Conservation (phyloP, 2,888 invertebrate genomes). For the Synanthedon myopaeformis region DNA sequence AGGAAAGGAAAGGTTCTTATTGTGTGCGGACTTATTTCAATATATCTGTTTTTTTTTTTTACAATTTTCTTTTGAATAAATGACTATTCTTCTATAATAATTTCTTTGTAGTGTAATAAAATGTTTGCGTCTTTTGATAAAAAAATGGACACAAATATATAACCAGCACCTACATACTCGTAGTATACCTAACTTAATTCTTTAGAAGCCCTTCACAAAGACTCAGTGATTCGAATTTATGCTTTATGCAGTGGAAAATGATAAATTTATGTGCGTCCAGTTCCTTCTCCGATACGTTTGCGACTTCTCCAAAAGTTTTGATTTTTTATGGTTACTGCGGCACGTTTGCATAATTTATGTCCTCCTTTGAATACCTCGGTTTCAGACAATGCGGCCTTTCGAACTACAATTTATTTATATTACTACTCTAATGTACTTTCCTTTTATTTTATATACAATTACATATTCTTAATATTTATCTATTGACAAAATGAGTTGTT, state of each 20-base stretch:
- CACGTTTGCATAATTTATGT: conserved; percentile 56
- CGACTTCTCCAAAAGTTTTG: conserved; percentile 33
- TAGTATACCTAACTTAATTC: not conserved
- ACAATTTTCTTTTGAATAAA: too few species aligned
- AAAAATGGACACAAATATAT: too few species aligned
- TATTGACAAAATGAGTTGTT: too few species aligned
- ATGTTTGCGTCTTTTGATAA: too few species aligned
- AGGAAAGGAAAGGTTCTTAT: conserved; percentile 32
- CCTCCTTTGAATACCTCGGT: not conserved
- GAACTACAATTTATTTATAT: not conserved
- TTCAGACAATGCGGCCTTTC: not conserved
- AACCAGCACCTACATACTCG: too few species aligned
- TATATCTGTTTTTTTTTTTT: not conserved
- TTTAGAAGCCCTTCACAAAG: conserved; percentile 27
- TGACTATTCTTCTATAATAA: too few species aligned
- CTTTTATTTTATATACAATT: too few species aligned
- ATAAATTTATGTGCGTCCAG: conserved; percentile 67
- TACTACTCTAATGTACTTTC: not conserved
- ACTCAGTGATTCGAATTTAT: conserved; percentile 65
- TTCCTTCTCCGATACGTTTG: conserved; percentile 47
- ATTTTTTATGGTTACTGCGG: conserved; percentile 57
- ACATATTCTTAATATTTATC: too few species aligned
- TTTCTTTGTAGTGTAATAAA: too few species aligned
- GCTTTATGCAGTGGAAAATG: conserved; percentile 69
- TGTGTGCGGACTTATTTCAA: conserved; percentile 14